Percentiles rank a stretch among this genome's conserved stretches.
Evolutionary conservation across 1,140 invertebrate species (phyloP).

Genomic region (Papilio machaon): DNA sequence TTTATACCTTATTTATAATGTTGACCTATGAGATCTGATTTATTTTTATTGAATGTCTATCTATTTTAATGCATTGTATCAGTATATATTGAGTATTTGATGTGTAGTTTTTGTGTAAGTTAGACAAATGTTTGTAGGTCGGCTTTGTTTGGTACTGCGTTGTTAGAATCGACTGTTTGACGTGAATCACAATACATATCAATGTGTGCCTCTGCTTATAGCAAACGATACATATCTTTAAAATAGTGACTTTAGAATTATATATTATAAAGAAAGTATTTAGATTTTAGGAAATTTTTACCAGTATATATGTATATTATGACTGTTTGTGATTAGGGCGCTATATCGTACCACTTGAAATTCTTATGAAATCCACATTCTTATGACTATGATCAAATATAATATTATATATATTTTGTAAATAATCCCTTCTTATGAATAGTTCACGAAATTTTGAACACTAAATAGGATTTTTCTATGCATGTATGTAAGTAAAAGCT

Average conservation of each 20-base stretch:
- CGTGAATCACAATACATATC: constrained; percentile 76
- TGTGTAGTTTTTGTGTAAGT: constrained; percentile 40
- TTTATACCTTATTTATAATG: not conserved
- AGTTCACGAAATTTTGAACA: constrained; percentile 60
- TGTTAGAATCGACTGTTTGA: constrained; percentile 60
- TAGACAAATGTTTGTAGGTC: constrained; percentile 58
- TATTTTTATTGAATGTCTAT: not conserved
- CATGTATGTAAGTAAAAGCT: constrained; percentile 40
- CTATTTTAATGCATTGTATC: constrained; percentile 6
- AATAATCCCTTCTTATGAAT: constrained; percentile 71
- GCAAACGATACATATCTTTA: constrained; percentile 78
- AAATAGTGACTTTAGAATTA: constrained; percentile 74
- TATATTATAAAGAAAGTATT: constrained; percentile 66
- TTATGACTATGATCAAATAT: constrained; percentile 78
- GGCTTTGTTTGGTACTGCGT: constrained; percentile 73
- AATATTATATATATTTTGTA: constrained; percentile 70
- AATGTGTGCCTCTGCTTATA: constrained; percentile 81
- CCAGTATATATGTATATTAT: constrained; percentile 65
- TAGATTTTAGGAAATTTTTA: constrained; percentile 70
- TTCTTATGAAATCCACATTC: constrained; percentile 80
- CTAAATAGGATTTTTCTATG: constrained; percentile 56
- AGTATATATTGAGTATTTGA: constrained; percentile 39
- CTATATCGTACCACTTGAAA: constrained; percentile 72
- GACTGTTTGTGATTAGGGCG: constrained; percentile 67
- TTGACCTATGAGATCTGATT: not conserved